Base-by-base conservation (phyloP, 2,888 invertebrate genomes). In the Bellardia pandia region DNA sequence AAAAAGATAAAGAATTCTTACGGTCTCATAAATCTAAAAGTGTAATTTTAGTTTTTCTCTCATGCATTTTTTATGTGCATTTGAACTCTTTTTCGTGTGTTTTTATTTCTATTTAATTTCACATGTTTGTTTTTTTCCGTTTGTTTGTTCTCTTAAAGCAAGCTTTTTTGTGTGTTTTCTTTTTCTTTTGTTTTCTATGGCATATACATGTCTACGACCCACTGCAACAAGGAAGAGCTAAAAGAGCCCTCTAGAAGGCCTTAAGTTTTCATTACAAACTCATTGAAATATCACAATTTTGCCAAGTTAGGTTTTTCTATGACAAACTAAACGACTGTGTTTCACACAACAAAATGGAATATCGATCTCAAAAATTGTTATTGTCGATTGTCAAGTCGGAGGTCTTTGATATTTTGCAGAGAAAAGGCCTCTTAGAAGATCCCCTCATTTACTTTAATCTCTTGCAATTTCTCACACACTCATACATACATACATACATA, bases 11-110 rank as follows among this genome's bases (percentile, higher is more conserved):
- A 45, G 45, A 66, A 68, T 76, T 84, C 72, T 84, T 76, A 80
- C 71, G 86, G 58, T 86, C 66, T 76, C 77, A 80, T 86, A 86
- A 86, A 86, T 86, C 60, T 71, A 40, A 71, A 79, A 79, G 69
- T 71, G 60, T 33, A 60, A 69, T 78, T 69, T 71, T 56, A 60
- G 16, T 69, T 68, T 78, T 33, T 9, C 16, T 42, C 76, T 51
- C 40, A 45, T 58, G n/a, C 14, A n/a, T 48, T 33, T 37, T 48
- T 45, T 68, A 48, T 53, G 51, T 66, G 9, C 42, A 66, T 48
- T 66, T 72, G 51, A 37, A n/a, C 33, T 84, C 8, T 40, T 53
- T 51, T 66, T 51, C 51, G 37, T 37, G 33, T 51, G 8, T 51
- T 75, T 48, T 45, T 14, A 60, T 75, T 75, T 64, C 30, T 40